Evolutionary conservation across 2,797 vertebrate species (phyloP), one percentile per base, ranked within the genome.

Genomic region (Podarcis siculus): DNA sequence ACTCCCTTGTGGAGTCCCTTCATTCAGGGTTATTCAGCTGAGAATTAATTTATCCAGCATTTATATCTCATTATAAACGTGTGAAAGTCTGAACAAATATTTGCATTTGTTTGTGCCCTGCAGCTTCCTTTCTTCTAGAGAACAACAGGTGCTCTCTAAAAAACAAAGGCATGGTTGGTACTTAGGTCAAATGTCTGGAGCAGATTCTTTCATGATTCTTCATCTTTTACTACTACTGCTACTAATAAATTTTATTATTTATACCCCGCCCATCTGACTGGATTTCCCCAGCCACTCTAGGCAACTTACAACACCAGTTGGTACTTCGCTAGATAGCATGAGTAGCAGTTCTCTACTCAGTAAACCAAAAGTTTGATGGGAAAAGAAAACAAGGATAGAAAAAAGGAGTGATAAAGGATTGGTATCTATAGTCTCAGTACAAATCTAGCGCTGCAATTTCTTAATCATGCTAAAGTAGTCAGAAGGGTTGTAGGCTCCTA

Each of bases 11-110:
- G 82, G 67, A 83, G 79, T 76, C 67, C 64, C 83, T 85, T 39
- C 27, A 75, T 88, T 90, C 61, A 87, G 30, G 0, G 0, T 25
- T 85, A 86, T 90, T 92, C 90, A 87, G 75, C 87, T 92, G 73
- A 66, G 82, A 86, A 90, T 94, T 96, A 94, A 92, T 94, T 85
- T 89, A 69, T 75, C 42, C 71, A 85, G 58, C 78, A 89, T 89
- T 85, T 89, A 85, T 89, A 76, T 89, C 87, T 85, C 77, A 85
- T 89, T 89, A 89, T 89, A 89, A 85, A 85, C 13, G 69, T 85
- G 78, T 85, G 87, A 85, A 85, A 81, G 82, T 89, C 83, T 85
- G 83, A 81, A 75, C 77, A 89, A 89, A 89, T 85, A 89, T 89
- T 89, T 85, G 55, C 71, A 80, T 89, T 85, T 89, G 58, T 85